phyloP scores from a whole-genome alignment of 2,888 invertebrate species.

The Cylindroiulus punctatus region DNA sequence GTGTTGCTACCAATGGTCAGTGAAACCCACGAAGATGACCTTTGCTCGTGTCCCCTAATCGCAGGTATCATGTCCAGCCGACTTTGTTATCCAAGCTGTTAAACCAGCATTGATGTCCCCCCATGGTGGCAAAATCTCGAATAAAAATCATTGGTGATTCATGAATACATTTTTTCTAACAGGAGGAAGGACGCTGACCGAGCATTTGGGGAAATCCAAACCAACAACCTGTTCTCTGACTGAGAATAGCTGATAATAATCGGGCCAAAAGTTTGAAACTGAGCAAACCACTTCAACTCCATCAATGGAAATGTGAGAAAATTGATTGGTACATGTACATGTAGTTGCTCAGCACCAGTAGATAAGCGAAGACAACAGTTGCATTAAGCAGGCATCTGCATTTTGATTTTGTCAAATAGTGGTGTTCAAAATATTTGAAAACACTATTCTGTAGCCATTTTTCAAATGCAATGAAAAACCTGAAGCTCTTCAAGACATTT shows the following conservation, averaged over 20 bases:
- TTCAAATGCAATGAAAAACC: too few species aligned
- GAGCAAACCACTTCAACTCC: background rate
- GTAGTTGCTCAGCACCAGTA: too few species aligned
- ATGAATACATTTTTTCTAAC: background rate
- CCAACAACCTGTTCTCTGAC: background rate
- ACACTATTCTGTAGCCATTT: too few species aligned
- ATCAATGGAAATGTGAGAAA: conserved; percentile 7
- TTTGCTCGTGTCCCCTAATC: background rate
- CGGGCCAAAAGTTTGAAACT: background rate
- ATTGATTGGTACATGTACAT: background rate
- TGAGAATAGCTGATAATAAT: background rate
- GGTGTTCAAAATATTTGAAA: too few species aligned
- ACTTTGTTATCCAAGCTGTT: background rate
- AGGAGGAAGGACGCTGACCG: conserved; percentile 2
- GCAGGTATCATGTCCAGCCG: background rate
- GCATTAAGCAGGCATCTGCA: too few species aligned
- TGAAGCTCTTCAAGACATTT: too few species aligned
- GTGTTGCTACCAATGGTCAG: background rate
- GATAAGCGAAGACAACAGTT: background rate
- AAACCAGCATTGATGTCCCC: conserved; percentile 6
- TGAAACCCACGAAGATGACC: background rate
- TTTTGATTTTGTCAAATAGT: too few species aligned
- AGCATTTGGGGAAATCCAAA: background rate
- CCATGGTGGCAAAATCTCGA: background rate
- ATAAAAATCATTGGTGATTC: background rate